Conservation (phyloP, 2,888 invertebrate species). For the Sphaerophoria taeniata region DNA sequence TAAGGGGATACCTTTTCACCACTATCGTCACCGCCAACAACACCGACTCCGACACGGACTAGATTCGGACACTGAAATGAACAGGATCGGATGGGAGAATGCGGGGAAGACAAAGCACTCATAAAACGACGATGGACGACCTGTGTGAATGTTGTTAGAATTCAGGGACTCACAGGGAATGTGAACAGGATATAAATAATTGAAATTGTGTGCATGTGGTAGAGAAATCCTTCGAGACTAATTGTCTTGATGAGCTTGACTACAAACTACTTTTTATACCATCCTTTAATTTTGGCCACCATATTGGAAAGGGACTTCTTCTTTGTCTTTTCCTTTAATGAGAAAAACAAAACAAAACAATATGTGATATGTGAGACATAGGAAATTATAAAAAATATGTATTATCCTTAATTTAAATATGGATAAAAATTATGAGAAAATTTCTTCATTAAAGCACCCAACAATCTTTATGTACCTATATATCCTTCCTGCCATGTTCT, state of each 20-base stretch:
- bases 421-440: slow-evolving; percentile 36
- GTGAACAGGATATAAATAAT: slow-evolving; percentile 36
- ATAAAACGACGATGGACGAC: slow-evolving; percentile 30
- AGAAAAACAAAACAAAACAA: slow-evolving; percentile 31
- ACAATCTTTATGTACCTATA: background rate
- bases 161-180: background rate
- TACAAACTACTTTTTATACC: background rate
- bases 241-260: slow-evolving; percentile 46
- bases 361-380: background rate
- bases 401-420: slow-evolving; percentile 33
- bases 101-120: background rate
- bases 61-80: no score
- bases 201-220: slow-evolving; percentile 48
- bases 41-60: no score
- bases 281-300: slow-evolving; percentile 13
- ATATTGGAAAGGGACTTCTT: slow-evolving; percentile 24
- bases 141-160: slow-evolving; percentile 44
- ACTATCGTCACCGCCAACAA: no score
- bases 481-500: slow-evolving; percentile 72
- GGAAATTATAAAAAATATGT: slow-evolving; percentile 3
- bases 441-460: slow-evolving; percentile 53
- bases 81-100: no score
- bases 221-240: slow-evolving; percentile 51
- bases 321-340: background rate
- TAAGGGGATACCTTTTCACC: no score